Conservation (phyloP, 2,113 vertebrate species). For the Sceloporus undulatus region DNA sequence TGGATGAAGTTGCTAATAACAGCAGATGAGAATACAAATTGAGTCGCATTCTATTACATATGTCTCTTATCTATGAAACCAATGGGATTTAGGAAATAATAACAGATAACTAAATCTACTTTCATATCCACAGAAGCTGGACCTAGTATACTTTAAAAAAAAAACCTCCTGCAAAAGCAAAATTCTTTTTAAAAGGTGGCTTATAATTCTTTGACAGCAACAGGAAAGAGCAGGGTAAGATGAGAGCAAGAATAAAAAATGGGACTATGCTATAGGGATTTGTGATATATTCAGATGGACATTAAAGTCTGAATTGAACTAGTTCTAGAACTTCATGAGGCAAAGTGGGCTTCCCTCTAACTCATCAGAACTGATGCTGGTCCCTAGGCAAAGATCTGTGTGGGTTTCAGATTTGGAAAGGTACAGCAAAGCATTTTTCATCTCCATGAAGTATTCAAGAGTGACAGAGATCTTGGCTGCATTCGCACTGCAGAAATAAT, state of each 20-base stretch:
- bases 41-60: background rate
- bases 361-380: no score
- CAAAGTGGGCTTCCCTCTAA: background rate
- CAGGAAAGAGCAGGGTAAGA: background rate
- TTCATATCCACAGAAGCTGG: background rate
- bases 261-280: background rate
- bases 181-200: background rate
- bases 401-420: no score
- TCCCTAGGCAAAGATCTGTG: no score
- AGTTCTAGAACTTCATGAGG: background rate
- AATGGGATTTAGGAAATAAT: background rate
- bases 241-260: background rate
- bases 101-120: background rate
- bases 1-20: constrained; percentile 35
- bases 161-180: background rate
- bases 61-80: constrained; percentile 27
- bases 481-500: no score
- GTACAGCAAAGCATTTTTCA: no score
- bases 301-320: background rate
- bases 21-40: constrained; percentile 50
- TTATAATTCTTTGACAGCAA: background rate
- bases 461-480: no score
- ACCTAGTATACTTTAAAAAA: constrained; percentile 13
- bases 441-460: no score
- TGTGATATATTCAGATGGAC: background rate